Percentiles rank a stretch among this genome's conserved stretches.
Evolutionary conservation across 2,113 vertebrate species (phyloP).

Genomic region (Cryptotis parvus): DNA sequence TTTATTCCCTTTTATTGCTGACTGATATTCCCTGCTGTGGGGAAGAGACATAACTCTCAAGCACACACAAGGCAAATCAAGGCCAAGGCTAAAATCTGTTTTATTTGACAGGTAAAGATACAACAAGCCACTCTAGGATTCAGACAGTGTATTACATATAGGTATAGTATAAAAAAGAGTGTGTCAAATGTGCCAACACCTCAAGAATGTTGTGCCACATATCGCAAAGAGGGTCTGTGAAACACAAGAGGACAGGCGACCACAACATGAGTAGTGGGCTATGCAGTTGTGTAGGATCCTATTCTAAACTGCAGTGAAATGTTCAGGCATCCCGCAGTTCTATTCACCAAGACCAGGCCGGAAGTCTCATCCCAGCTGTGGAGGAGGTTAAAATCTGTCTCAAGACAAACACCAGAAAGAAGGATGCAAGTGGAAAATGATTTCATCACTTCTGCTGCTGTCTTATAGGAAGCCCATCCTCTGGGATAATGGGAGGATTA

Average conservation of each 20-base stretch:
- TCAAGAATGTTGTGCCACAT: neutral
- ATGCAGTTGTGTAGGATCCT: neutral
- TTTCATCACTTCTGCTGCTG: accelerated
- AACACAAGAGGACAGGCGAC: neutral
- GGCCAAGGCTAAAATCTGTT: neutral
- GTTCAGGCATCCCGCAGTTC: neutral
- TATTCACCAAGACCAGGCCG: neutral
- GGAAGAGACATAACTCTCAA: neutral
- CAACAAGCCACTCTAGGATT: neutral
- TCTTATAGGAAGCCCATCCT: neutral
- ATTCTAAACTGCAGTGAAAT: neutral
- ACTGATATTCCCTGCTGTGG: neutral
- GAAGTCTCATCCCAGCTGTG: neutral
- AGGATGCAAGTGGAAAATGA: too few species aligned
- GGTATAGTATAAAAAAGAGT: neutral
- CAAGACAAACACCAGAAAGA: neutral
- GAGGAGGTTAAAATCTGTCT: neutral
- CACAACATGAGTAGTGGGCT: neutral
- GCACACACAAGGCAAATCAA: neutral
- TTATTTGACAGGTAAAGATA: constrained; percentile 19
- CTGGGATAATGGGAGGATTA: neutral
- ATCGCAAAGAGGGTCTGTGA: neutral
- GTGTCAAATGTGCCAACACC: neutral
- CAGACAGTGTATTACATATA: neutral
- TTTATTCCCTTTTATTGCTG: neutral